These are phyloP conservation scores for Hyla sarda DNA, from an alignment of 2,113 vertebrate species.

Conservation along the genomic window DNA sequence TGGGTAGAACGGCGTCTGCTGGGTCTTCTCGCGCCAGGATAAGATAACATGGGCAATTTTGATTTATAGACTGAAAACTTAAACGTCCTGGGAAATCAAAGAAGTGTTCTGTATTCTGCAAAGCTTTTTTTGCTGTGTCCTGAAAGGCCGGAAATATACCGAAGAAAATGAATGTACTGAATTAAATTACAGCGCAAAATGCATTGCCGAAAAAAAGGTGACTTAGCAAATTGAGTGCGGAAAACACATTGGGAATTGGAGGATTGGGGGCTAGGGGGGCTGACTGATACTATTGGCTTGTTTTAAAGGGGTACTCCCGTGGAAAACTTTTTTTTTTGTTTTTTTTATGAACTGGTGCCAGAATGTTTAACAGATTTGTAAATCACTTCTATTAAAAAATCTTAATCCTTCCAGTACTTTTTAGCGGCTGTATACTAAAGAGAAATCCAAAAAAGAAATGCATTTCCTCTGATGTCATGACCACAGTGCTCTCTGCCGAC, in stretches of 20 bases:
- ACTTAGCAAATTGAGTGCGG: not conserved
- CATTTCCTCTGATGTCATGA: too few species aligned
- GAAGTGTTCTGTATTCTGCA: constrained; percentile 18
- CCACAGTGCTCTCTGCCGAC: too few species aligned
- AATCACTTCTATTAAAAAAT: too few species aligned
- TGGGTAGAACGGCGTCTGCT: not conserved
- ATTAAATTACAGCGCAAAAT: constrained; percentile 10
- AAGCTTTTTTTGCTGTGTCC: not conserved
- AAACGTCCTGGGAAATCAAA: constrained; percentile 46
- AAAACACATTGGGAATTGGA: not conserved
- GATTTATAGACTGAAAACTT: constrained; percentile 42
- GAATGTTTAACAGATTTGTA: too few species aligned
- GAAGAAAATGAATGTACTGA: constrained; percentile 28
- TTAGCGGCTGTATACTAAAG: too few species aligned
- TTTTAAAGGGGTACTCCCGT: not conserved
- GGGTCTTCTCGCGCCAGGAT: constrained; percentile 10
- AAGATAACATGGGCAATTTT: constrained; percentile 39
- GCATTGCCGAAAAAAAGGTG: not conserved
- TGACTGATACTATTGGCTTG: not conserved
- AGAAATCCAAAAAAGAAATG: too few species aligned
- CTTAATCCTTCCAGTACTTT: too few species aligned
- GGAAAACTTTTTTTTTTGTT: too few species aligned
- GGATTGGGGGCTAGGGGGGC: too few species aligned
- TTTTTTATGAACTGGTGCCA: too few species aligned
- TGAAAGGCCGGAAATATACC: constrained; percentile 16